These are phyloP conservation scores for Entomobrya multifasciata DNA, from an alignment of 2,888 invertebrate species.

Conservation along the genomic window DNA sequence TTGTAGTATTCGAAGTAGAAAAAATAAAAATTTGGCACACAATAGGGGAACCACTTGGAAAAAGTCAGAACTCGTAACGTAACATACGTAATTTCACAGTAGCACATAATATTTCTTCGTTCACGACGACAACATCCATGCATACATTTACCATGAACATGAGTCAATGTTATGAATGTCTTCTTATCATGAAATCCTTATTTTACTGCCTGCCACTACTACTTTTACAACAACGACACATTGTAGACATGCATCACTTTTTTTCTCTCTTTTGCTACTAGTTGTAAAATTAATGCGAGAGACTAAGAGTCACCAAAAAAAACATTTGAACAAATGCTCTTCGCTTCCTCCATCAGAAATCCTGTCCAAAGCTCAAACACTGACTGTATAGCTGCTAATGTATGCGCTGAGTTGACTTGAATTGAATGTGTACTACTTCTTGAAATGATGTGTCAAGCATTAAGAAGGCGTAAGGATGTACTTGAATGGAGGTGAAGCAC, in stretches of 20 bases:
- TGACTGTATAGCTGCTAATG: background rate
- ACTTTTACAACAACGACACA: slow-evolving; percentile 1
- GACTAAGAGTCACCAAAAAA: slow-evolving; percentile 30
- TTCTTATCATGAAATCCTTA: slow-evolving; percentile 55
- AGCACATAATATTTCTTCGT: slow-evolving; percentile 27
- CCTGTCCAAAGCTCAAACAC: slow-evolving; percentile 22
- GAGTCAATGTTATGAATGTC: slow-evolving; percentile 39
- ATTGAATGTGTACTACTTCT: background rate
- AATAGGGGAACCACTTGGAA: slow-evolving; percentile 2
- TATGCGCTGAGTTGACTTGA: slow-evolving; percentile 15
- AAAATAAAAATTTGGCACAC: slow-evolving; percentile 34
- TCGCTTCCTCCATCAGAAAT: background rate
- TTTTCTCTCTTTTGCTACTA: background rate
- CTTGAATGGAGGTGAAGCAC: slow-evolving; percentile 47
- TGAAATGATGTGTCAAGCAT: slow-evolving; percentile 42
- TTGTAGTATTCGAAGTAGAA: no score
- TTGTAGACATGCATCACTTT: slow-evolving; percentile 51
- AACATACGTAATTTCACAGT: slow-evolving; percentile 11
- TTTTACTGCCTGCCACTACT: slow-evolving; percentile 18
- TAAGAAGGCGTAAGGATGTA: slow-evolving; percentile 42
- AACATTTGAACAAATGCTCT: slow-evolving; percentile 18
- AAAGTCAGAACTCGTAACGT: background rate
- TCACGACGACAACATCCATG: background rate
- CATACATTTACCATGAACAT: no score
- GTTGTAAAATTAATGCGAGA: slow-evolving; percentile 55